phyloP scores from a whole-genome alignment of 2,888 invertebrate genomes.

The Morpho achilles region DNA sequence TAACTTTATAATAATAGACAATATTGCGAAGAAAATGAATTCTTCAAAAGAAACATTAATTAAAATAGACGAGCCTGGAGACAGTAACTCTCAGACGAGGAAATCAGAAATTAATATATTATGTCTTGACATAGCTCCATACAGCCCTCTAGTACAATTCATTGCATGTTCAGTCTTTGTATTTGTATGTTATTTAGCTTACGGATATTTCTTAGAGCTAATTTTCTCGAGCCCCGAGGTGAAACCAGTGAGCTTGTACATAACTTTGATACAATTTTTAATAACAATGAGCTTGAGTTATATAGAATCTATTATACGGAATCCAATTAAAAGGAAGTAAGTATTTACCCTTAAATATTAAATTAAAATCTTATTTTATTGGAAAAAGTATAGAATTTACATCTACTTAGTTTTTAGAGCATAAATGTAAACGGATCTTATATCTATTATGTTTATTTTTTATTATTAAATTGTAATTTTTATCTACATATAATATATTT shows the following conservation, averaged over 20 bases:
- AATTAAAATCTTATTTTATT: no score
- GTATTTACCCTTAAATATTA: constrained; percentile 30
- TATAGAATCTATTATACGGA: constrained; percentile 83
- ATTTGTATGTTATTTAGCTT: constrained; percentile 92
- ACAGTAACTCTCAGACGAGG: constrained; percentile 33
- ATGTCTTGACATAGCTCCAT: constrained; percentile 85
- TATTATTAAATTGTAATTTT: no score
- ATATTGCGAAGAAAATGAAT: constrained; percentile 33
- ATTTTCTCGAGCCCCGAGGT: constrained; percentile 95
- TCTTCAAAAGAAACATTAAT: constrained; percentile 56
- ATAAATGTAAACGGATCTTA: no score
- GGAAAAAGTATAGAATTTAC: no score
- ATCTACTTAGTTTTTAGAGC: no score
- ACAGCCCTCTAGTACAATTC: constrained; percentile 85
- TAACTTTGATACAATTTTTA: constrained; percentile 94
- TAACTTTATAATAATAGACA: no score
- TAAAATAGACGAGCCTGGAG: constrained; percentile 46
- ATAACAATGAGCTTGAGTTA: constrained; percentile 91
- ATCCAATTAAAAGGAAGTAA: constrained; percentile 80
- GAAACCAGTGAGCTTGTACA: constrained; percentile 93
- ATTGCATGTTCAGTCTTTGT: constrained; percentile 87
- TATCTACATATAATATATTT: no score
- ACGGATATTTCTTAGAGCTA: constrained; percentile 95
- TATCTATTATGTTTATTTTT: no score
- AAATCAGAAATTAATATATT: constrained; percentile 81